Evolutionary conservation across 2,113 vertebrate genomes (phyloP), one percentile per base, ranked within the genome.

Genomic region (Mesocricetus auratus): DNA sequence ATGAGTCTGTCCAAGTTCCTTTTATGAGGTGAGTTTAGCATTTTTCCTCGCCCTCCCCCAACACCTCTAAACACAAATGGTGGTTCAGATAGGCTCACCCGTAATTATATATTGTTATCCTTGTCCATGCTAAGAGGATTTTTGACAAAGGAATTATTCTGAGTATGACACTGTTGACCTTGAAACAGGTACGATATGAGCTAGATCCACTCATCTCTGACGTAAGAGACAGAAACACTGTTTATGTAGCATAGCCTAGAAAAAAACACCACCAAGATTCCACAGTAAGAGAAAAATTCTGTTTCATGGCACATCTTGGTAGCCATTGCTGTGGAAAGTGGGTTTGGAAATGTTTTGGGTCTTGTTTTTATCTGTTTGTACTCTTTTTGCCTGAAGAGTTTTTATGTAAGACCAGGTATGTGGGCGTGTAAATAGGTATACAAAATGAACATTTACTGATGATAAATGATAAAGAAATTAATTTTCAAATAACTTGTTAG

Each of bases 131-230:
- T 93, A 94, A 82, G 93, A 42, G 31, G 66, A 66, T 79, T 95
- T 95, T 83, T 94, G 42, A 78, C 74, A 85, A 94, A 95, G 77
- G 85, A 96, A 94, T 8, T 83, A 79, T 66, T 83, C 78, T 39
- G 89, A 31, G 79, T 75, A 9, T 68, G 7, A 89, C 91, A 29
- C 60, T 86, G 58, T 74, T 95, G 78, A 89, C 73, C 53, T 83
- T 91, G 90, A 94, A 85, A 60, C 74, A 19, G 68, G 26, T 71
- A 69, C 89, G 64, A 82, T 73, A 69, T 58, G 71, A 94, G 66
- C 50, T 75, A 85, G 85, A 74, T 47, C 83, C 15, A 81, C 0
- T 2, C 29, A 26, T 7, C 78, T n/a, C n/a, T n/a, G 62, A 95
- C 83, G 79, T 68, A 71, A 90, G 13, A 85, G 69, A 31, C 10